These are phyloP conservation scores for Omphaloscelis lunosa DNA, from an alignment of 2,888 invertebrate species.

Conservation along the genomic window DNA sequence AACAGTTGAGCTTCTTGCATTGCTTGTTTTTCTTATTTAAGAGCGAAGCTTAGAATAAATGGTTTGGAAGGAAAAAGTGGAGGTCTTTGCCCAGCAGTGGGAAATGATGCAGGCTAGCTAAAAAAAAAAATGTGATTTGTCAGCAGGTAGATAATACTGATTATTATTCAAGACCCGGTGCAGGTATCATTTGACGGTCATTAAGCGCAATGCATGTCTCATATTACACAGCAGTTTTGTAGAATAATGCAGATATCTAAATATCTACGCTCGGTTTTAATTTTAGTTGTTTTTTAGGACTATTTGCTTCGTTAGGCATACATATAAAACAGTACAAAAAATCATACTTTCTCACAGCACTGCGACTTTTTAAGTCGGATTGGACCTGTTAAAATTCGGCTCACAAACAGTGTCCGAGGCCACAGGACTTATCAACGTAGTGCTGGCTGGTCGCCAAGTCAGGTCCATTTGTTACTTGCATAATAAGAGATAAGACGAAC, in stretches of 20 bases:
- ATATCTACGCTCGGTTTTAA: no score
- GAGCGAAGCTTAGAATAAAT: neutral
- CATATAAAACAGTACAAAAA: neutral
- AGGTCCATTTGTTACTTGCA: constrained; percentile 58
- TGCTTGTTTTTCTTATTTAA: neutral
- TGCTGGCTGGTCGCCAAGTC: constrained; percentile 51
- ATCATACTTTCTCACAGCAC: neutral
- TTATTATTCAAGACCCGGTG: neutral
- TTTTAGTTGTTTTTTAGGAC: neutral
- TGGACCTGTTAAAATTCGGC: constrained; percentile 45
- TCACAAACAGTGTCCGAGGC: constrained; percentile 38
- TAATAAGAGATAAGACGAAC: constrained; percentile 55
- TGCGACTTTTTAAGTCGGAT: constrained; percentile 27
- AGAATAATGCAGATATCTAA: neutral
- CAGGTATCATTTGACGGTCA: neutral
- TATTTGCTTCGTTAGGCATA: neutral
- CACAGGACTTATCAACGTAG: constrained; percentile 58
- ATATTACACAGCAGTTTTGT: neutral
- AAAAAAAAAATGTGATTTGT: no score
- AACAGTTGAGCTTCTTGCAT: neutral
- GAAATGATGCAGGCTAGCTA: no score
- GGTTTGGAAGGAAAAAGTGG: neutral
- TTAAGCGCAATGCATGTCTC: neutral
- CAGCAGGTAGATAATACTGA: neutral
- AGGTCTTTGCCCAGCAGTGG: neutral